A percentile compares a stretch with the other conserved stretches of the same genome.
These are phyloP conservation scores for Drosophila lini DNA, from an alignment of 1,140 invertebrate genomes.

Conservation along the genomic window DNA sequence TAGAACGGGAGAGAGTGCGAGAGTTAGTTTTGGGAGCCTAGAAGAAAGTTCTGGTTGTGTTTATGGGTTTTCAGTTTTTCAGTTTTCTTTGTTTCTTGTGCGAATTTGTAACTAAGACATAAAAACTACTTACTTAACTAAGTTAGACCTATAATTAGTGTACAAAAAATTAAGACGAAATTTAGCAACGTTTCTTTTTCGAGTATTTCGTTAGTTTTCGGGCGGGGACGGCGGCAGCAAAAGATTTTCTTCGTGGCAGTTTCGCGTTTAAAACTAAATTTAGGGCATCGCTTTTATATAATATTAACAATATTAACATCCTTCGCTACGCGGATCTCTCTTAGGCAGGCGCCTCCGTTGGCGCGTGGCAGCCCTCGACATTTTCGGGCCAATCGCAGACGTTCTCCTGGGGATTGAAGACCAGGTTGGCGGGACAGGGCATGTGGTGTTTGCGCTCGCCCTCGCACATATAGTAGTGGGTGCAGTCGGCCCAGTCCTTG, in stretches of 20 bases:
- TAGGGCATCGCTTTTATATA: conserved; percentile 64
- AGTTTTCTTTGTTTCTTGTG: conserved; percentile 32
- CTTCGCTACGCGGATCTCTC: background rate
- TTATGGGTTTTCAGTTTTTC: conserved; percentile 3
- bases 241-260: conserved; percentile 60
- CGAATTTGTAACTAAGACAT: conserved; percentile 74
- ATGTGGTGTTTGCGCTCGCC: conserved; percentile 97
- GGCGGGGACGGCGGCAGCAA: conserved; percentile 38
- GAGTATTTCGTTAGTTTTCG: conserved; percentile 66
- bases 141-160: conserved; percentile 66
- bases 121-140: conserved; percentile 76
- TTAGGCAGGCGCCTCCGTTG: conserved; percentile 89
- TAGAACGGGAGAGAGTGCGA: conserved; percentile 42
- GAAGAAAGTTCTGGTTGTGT: conserved; percentile 12
- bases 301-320: conserved; percentile 64
- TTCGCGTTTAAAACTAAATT: conserved; percentile 60
- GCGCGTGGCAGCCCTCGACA: conserved; percentile 93
- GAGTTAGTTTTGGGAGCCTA: conserved; percentile 27
- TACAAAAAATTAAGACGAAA: conserved; percentile 73
- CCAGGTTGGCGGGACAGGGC: conserved; percentile 97
- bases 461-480: conserved; percentile 98
- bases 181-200: conserved; percentile 56
- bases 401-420: conserved; percentile 96
- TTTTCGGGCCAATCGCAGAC: conserved; percentile 98
- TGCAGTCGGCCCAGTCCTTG: conserved; percentile 95